Conservation (phyloP, 1,140 invertebrate species). For the Drosophila pachea region DNA sequence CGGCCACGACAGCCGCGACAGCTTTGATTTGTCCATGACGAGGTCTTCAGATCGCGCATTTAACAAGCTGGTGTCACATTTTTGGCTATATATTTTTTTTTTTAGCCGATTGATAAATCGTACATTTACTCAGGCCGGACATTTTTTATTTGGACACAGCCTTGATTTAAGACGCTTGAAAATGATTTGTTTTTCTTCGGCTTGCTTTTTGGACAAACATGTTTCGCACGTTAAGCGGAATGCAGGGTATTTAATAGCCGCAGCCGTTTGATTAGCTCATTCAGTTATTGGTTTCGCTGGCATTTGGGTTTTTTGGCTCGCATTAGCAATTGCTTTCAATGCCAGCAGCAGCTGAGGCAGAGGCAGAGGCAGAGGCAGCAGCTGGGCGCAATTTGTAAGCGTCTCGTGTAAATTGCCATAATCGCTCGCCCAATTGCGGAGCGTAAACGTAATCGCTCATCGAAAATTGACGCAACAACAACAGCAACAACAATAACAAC, state of each 20-base stretch:
- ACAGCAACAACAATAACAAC: conserved; percentile 7
- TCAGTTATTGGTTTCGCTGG: conserved; percentile 3
- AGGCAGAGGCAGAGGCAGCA: too few relatives aligned
- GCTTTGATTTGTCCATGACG: background rate
- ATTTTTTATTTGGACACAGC: background rate
- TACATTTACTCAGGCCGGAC: background rate
- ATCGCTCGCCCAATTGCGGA: background rate
- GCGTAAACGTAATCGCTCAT: conserved; percentile 23
- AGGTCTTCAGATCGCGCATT: background rate
- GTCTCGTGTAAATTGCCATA: conserved; percentile 25
- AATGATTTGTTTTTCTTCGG: background rate
- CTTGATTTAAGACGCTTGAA: conserved; percentile 3
- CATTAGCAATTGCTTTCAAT: conserved; percentile 38
- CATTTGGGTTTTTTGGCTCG: conserved; percentile 13
- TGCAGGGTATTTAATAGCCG: conserved; percentile 16
- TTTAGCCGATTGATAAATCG: background rate
- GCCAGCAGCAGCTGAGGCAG: conserved; percentile 32
- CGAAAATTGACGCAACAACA: conserved; percentile 26
- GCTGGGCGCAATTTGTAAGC: conserved; percentile 28
- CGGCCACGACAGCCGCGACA: background rate
- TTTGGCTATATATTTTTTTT: background rate
- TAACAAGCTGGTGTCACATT: conserved; percentile 8
- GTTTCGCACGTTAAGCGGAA: background rate
- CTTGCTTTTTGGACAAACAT: background rate
- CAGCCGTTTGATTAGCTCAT: conserved; percentile 6